phyloP scores from a whole-genome alignment of 2,888 invertebrate genomes.

The Sphaeridia pumilis region DNA sequence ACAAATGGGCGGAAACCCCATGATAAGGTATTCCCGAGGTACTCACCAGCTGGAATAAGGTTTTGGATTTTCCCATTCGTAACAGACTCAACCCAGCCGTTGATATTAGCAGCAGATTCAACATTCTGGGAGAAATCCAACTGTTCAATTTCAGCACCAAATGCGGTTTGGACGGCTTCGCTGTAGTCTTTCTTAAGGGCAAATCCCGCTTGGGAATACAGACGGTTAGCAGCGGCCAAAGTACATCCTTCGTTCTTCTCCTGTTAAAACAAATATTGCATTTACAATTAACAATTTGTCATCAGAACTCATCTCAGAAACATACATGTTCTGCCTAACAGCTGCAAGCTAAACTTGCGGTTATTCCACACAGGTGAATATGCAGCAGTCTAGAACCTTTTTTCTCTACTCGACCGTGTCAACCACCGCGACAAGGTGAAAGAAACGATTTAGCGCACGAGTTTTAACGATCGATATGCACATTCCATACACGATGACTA shows the following conservation, averaged over 20 bases:
- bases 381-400: not conserved
- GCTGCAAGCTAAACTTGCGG: no score
- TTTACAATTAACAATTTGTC: not conserved
- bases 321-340: no score
- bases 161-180: slow-evolving; percentile 31
- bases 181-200: slow-evolving; percentile 22
- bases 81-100: slow-evolving; percentile 42
- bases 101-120: slow-evolving; percentile 40
- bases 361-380: not conserved
- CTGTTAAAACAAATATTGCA: slow-evolving; percentile 1
- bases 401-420: not conserved
- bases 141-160: slow-evolving; percentile 32
- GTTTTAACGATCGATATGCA: not conserved
- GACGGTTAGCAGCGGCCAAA: slow-evolving; percentile 34
- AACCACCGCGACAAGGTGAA: not conserved
- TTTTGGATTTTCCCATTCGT: slow-evolving; percentile 43
- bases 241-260: slow-evolving; percentile 7
- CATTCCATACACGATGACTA: no score
- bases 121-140: slow-evolving; percentile 36
- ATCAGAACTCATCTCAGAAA: no score
- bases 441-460: not conserved
- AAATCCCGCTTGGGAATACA: slow-evolving; percentile 37
- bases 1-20: no score
- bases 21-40: not conserved
- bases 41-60: slow-evolving; percentile 39